A percentile compares a stretch with the other conserved stretches of the same genome.
phyloP scores from a whole-genome alignment of 1,140 invertebrate genomes.

The Magallana ariakensis region DNA sequence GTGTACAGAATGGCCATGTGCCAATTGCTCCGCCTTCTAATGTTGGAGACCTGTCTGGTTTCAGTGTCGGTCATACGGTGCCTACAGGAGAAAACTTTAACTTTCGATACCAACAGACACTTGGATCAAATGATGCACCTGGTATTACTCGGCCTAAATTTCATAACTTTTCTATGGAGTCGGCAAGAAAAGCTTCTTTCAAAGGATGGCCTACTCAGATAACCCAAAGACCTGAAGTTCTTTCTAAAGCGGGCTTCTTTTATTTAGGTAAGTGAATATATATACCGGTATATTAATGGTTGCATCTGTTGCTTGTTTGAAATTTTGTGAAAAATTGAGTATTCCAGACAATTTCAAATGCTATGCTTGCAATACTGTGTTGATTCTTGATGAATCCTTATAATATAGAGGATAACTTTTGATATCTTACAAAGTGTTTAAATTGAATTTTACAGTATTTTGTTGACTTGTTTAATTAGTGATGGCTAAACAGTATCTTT shows the following conservation, averaged over 20 bases:
- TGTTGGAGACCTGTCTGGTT: slow-evolving; percentile 2
- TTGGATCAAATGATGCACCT: slow-evolving; percentile 9
- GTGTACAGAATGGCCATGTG: neutral
- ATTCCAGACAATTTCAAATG: too few species aligned
- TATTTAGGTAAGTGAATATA: slow-evolving; percentile 84
- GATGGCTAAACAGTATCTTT: too few species aligned
- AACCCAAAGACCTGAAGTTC: slow-evolving; percentile 86
- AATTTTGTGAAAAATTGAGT: too few species aligned
- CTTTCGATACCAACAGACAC: slow-evolving; percentile 30
- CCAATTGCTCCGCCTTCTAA: slow-evolving; percentile 4
- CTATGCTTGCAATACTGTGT: too few species aligned
- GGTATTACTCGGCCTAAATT: slow-evolving; percentile 66
- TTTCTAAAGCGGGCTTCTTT: slow-evolving; percentile 93
- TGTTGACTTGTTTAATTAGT: too few species aligned
- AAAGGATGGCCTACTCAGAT: slow-evolving; percentile 78
- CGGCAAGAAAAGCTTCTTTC: slow-evolving; percentile 87
- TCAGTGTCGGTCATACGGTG: slow-evolving; percentile 3
- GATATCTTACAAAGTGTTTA: too few species aligned
- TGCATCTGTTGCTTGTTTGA: too few species aligned
- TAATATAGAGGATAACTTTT: too few species aligned
- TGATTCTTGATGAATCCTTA: too few species aligned
- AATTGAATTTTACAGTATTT: too few species aligned
- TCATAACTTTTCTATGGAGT: slow-evolving; percentile 80
- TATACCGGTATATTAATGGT: too few species aligned
- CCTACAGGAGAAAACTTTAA: slow-evolving; percentile 34